A percentile compares a stretch with the other conserved stretches of the same genome.
Conservation (phyloP, 2,888 invertebrate species). For the Cyrtodaria siliqua region DNA sequence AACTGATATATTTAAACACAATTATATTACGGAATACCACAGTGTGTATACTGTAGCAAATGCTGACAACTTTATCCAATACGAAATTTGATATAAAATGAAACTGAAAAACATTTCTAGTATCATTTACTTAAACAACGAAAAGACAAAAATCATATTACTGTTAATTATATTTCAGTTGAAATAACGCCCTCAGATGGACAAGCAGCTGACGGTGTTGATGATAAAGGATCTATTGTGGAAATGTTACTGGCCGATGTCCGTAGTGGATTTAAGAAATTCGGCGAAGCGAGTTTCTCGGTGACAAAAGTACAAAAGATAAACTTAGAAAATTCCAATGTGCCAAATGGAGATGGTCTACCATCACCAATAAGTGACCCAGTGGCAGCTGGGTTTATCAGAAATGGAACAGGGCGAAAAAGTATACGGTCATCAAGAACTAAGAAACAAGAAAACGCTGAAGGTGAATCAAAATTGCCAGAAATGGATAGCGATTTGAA, state of each 20-base stretch:
- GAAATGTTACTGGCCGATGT: conserved; percentile 83
- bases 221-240: conserved; percentile 79
- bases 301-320: conserved; percentile 81
- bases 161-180: conserved; percentile 29
- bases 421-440: conserved; percentile 69
- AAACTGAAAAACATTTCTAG: too few species aligned
- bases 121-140: too few species aligned
- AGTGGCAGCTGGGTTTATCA: conserved; percentile 60
- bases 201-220: conserved; percentile 57
- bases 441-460: conserved; percentile 43
- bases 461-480: conserved; percentile 63
- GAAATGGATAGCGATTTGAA: conserved; percentile 57
- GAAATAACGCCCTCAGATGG: conserved; percentile 30
- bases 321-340: conserved; percentile 66
- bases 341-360: conserved; percentile 30
- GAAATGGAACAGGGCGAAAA: conserved; percentile 70
- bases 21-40: too few species aligned
- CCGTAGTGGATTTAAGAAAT: conserved; percentile 80
- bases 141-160: too few species aligned
- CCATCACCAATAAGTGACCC: too few species aligned
- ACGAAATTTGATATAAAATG: too few species aligned
- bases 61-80: too few species aligned
- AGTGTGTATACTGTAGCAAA: too few species aligned
- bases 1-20: too few species aligned
- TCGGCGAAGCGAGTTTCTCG: conserved; percentile 78